Base-by-base conservation (phyloP, 1,140 invertebrate species). In the Drosophila teissieri region DNA sequence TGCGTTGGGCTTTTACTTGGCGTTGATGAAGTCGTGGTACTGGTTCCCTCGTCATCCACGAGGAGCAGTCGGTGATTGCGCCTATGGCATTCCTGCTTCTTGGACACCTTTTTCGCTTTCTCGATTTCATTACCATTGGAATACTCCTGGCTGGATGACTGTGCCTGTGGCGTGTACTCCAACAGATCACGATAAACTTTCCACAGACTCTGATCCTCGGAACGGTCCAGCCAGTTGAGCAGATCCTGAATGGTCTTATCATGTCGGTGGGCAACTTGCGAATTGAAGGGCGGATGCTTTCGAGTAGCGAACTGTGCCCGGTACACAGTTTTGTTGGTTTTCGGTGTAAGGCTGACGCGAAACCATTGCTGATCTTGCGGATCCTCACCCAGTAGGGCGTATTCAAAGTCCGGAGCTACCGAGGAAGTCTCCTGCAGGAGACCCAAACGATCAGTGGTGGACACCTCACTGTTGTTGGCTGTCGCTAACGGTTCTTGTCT, bases 331-430 rank as follows among this genome's bases (percentile, higher is more conserved):
- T 76, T 83, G 37, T 63, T 52, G 3, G 31, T 46, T 37, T 69
- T 78, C 1, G 83, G 56, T 2, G 72, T 89, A 2, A 88, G 52
- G 11, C 84, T 80, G 4, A 88, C 80, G 0, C 83, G 80, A 61
- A 73, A 88, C 83, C 83, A 88, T 17, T 73, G 67, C 63, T 88
- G 83, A 78, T 88, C 83, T 8, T 69, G 39, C 7, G 84, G 80
- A 45, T 88, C 83, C 45, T 88, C 60, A 15, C 84, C 83, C 2
- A 88, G 40, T 11, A 89, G 22, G 0, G 83, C 63, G 14, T 88
- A 88, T 10, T 88, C 83, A 34, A 88, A 88, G 3, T 76, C 62
- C 5, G 78, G 53, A 8, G 55, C 7, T 1, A 45, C n/a, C 1
- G 45, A 7, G 6, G 65, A 31, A n/a, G 40, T 46, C 2, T 24